A percentile compares a stretch with the other conserved stretches of the same genome.
Conservation (phyloP, 2,888 invertebrate genomes). For the Drosophila mettleri region DNA sequence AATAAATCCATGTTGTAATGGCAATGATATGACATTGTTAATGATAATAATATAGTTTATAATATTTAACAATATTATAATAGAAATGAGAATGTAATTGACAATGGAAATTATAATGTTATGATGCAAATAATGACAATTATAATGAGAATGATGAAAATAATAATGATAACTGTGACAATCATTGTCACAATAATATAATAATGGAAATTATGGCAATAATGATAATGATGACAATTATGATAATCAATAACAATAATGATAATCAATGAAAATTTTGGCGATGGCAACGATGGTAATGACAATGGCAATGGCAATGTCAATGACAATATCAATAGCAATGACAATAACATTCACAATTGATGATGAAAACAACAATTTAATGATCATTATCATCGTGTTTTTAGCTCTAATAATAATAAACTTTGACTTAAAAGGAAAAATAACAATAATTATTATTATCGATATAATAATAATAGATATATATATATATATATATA, state of each 20-base stretch:
- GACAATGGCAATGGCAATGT: not conserved
- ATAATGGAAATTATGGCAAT: not conserved
- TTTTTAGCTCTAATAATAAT: no score
- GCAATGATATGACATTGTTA: not conserved
- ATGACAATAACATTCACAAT: not conserved
- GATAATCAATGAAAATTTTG: no score
- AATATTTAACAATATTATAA: not conserved
- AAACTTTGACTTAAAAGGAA: no score
- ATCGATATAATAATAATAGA: no score
- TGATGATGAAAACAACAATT: not conserved
- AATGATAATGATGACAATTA: not conserved
- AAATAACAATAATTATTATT: no score
- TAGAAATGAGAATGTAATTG: not conserved
- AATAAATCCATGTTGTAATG: not conserved
- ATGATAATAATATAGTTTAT: not conserved
- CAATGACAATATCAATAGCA: not conserved
- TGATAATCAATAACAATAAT: not conserved
- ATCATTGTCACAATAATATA: not conserved
- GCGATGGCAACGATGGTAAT: not conserved
- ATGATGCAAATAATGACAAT: not conserved
- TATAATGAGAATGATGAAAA: not conserved
- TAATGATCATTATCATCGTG: no score
- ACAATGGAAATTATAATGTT: not conserved
- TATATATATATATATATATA: no score
- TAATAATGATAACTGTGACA: slow-evolving; percentile 1